phyloP scores from a whole-genome alignment of 1,140 invertebrate species.

The Brachionus rubens region DNA sequence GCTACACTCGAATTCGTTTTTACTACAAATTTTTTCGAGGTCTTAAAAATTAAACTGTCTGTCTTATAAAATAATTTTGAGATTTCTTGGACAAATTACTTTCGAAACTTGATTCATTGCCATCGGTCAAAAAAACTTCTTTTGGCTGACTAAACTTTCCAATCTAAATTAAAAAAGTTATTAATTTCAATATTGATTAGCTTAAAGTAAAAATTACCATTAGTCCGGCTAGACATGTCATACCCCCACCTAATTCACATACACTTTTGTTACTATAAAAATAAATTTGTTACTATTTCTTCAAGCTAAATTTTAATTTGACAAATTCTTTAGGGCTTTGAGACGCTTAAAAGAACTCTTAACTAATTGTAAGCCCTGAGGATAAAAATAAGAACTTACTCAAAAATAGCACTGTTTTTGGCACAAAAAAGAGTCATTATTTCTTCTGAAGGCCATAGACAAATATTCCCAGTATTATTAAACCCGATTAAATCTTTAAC shows the following conservation, averaged over 20 bases:
- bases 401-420: conserved; percentile 67
- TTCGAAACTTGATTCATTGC: conserved; percentile 72
- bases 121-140: conserved; percentile 68
- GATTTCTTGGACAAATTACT: conserved; percentile 62
- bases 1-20: conserved; percentile 43
- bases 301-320: too few relatives aligned
- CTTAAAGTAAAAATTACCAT: conserved; percentile 66
- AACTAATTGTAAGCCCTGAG: too few relatives aligned
- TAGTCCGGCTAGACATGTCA: conserved; percentile 75
- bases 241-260: conserved; percentile 75
- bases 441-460: conserved; percentile 84
- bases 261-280: conserved; percentile 64
- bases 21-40: conserved; percentile 67
- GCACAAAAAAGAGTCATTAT: conserved; percentile 73
- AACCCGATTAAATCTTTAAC: conserved; percentile 69
- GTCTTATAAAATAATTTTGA: background rate
- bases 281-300: too few relatives aligned
- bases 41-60: conserved; percentile 56
- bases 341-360: too few relatives aligned
- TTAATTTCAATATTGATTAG: background rate
- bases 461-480: conserved; percentile 86
- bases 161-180: conserved; percentile 50
- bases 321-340: too few relatives aligned
- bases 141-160: conserved; percentile 53
- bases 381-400: conserved; percentile 51